phyloP scores from a whole-genome alignment of 2,888 invertebrate species.

The Altica lythri region DNA sequence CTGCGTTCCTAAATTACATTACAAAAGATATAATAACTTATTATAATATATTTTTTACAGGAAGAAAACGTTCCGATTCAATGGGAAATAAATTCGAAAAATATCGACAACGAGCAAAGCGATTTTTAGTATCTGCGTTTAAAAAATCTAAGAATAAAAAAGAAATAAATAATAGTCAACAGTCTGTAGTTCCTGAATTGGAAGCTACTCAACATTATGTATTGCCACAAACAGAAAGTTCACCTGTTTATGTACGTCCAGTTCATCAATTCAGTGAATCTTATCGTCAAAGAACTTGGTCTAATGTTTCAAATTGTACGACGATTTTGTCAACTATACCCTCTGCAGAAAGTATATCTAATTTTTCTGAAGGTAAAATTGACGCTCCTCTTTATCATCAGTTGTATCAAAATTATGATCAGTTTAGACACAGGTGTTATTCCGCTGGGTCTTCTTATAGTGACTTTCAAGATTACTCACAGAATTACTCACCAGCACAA shows the following conservation, averaged over 20 bases:
- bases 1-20: no score
- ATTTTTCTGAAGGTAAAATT: not conserved
- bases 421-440: conserved; percentile 6
- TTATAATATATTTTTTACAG: conserved; percentile 7
- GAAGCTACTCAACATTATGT: not conserved
- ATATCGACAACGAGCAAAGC: not conserved
- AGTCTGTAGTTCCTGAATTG: not conserved
- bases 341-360: not conserved
- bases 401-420: not conserved
- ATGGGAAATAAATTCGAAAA: conserved; percentile 1
- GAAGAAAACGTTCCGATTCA: not conserved
- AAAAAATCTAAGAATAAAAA: not conserved
- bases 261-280: not conserved
- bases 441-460: no score
- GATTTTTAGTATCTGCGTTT: no score
- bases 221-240: not conserved
- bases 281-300: conserved; percentile 7
- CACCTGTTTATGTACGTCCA: not conserved
- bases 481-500: no score
- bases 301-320: not conserved
- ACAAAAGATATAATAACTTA: no score
- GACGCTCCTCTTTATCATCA: not conserved
- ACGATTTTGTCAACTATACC: not conserved
- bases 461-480: no score
- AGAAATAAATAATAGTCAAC: not conserved